Conservation (phyloP, 1,140 invertebrate genomes). For the Conus ventricosus region DNA sequence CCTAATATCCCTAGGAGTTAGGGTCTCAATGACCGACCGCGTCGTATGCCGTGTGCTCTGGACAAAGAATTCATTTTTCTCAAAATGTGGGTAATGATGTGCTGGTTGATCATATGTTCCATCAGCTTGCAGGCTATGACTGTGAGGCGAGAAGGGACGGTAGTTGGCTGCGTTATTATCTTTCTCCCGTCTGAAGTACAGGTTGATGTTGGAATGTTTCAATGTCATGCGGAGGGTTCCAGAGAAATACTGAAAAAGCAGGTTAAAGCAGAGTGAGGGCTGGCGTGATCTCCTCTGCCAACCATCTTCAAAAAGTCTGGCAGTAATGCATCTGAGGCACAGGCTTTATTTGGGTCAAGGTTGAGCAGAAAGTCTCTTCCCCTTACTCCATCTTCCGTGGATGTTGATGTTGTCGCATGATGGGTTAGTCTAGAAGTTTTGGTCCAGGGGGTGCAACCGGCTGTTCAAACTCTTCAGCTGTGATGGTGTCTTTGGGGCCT, state of each 20-base stretch:
- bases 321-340: slow-evolving; percentile 35
- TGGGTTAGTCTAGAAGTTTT: background rate
- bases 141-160: slow-evolving; percentile 49
- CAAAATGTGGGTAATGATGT: no score
- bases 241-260: slow-evolving; percentile 23
- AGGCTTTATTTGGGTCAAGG: slow-evolving; percentile 37
- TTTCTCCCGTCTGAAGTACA: slow-evolving; percentile 49
- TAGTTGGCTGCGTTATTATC: slow-evolving; percentile 47
- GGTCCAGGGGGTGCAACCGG: background rate
- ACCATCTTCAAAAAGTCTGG: slow-evolving; percentile 28
- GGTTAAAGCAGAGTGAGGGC: slow-evolving; percentile 39
- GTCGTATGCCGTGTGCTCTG: no score
- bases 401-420: background rate
- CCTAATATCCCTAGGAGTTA: no score
- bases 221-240: slow-evolving; percentile 40
- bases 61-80: no score
- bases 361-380: slow-evolving; percentile 21
- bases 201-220: slow-evolving; percentile 43
- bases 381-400: slow-evolving; percentile 16
- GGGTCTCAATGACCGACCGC: no score
- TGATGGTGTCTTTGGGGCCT: background rate
- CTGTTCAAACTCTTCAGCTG: background rate
- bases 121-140: slow-evolving; percentile 53
- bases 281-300: slow-evolving; percentile 23
- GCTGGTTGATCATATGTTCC: slow-evolving; percentile 43